Evolutionary conservation across 2,113 vertebrate genomes (phyloP).

Genomic region (Cyprinus carpio): DNA sequence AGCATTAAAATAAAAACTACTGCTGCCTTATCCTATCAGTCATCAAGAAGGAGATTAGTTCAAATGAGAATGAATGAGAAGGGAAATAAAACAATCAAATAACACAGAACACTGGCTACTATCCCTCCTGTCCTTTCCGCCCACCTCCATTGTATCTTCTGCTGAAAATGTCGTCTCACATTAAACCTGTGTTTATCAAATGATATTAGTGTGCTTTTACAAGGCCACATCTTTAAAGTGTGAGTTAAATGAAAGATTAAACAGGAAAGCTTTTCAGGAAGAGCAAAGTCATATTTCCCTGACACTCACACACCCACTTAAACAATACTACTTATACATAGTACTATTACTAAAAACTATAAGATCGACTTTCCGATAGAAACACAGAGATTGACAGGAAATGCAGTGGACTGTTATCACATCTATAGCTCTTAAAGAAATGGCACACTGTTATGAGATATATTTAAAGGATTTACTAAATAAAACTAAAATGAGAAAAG

Average conservation of each 20-base stretch:
- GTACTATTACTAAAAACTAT: slow-evolving; percentile 21
- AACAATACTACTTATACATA: slow-evolving; percentile 21
- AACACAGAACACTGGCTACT: slow-evolving; percentile 47
- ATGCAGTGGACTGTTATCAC: slow-evolving; percentile 16
- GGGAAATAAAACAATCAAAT: slow-evolving; percentile 42
- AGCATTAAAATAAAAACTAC: slow-evolving; percentile 44
- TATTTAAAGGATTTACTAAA: slow-evolving; percentile 3
- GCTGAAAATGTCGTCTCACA: slow-evolving; percentile 21
- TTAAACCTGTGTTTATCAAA: slow-evolving; percentile 42
- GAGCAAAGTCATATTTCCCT: slow-evolving; percentile 37
- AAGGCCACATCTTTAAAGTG: slow-evolving; percentile 45
- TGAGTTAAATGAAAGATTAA: not conserved
- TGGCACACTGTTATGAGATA: slow-evolving; percentile 5
- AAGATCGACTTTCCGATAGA: slow-evolving; percentile 1
- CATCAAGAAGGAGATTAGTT: slow-evolving; percentile 12
- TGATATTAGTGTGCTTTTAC: slow-evolving; percentile 20
- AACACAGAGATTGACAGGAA: slow-evolving; percentile 13
- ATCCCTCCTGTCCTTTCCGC: not conserved
- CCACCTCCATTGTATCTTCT: slow-evolving; percentile 8
- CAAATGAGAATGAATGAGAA: slow-evolving; percentile 32
- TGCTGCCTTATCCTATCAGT: slow-evolving; percentile 8
- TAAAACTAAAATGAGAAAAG: slow-evolving; percentile 11
- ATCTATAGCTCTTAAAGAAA: slow-evolving; percentile 1
- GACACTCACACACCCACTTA: slow-evolving; percentile 32
- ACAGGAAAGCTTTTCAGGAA: slow-evolving; percentile 40